Evolutionary conservation across 2,113 vertebrate genomes (phyloP).

Genomic region (Himantopus leucocephalus): DNA sequence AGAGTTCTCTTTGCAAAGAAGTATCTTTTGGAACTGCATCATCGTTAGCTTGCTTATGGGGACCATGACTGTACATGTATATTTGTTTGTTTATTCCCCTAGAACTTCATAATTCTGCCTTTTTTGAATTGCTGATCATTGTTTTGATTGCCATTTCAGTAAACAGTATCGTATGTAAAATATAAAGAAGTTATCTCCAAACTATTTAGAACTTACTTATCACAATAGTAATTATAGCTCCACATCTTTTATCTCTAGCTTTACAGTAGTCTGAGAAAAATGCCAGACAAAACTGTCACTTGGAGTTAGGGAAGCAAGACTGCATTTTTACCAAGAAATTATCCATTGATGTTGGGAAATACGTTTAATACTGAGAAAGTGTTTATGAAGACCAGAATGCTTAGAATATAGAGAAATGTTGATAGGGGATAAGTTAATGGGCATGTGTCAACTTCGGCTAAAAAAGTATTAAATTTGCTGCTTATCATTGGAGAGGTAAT

Average conservation of each 20-base stretch:
- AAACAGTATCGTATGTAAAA: background rate
- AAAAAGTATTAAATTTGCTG: background rate
- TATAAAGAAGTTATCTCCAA: background rate
- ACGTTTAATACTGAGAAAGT: background rate
- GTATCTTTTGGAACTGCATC: background rate
- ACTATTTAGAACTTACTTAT: background rate
- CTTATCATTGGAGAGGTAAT: background rate
- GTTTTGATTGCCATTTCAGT: background rate
- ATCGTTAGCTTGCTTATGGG: background rate
- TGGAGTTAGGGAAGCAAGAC: background rate
- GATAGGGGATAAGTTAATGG: background rate
- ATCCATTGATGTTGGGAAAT: rapidly evolving
- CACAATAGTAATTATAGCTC: background rate
- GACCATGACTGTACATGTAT: background rate
- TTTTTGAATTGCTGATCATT: background rate
- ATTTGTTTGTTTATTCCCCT: background rate
- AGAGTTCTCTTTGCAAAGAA: background rate
- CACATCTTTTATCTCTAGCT: background rate
- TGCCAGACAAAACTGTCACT: background rate
- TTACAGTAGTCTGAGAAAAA: background rate
- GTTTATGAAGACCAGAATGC: background rate
- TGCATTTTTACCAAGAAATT: background rate
- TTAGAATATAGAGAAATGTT: background rate
- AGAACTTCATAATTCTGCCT: background rate
- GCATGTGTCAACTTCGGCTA: background rate